Conservation (phyloP, 1,140 invertebrate genomes). For the Myzus persicae region DNA sequence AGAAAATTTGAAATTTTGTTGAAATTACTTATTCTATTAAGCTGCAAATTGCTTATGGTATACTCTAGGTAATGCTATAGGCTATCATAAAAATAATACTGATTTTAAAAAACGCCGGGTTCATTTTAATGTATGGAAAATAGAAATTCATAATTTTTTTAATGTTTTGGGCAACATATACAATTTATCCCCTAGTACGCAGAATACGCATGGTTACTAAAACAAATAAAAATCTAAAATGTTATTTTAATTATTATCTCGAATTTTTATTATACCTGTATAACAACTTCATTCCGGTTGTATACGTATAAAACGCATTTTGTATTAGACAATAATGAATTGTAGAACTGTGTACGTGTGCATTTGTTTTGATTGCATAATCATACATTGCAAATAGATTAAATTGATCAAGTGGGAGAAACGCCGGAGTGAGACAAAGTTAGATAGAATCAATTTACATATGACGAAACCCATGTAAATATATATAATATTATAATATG, state of each 20-base stretch:
- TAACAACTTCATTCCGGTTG: background rate
- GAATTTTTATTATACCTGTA: background rate
- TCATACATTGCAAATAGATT: constrained; percentile 20
- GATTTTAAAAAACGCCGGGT: background rate
- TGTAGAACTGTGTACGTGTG: background rate
- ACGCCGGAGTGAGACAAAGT: background rate
- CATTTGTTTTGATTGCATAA: constrained; percentile 42
- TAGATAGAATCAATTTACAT: constrained; percentile 25
- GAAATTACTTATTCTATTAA: background rate
- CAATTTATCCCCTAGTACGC: background rate
- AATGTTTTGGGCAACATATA: background rate
- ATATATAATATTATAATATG: background rate
- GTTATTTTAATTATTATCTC: background rate
- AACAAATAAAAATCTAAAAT: constrained; percentile 1
- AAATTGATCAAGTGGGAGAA: background rate
- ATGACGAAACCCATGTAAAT: background rate
- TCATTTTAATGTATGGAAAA: background rate
- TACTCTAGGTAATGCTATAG: too few species aligned
- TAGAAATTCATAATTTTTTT: background rate
- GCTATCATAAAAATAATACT: background rate
- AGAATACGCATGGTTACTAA: background rate
- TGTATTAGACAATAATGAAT: constrained; percentile 25
- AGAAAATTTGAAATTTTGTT: background rate
- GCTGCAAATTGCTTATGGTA: too few species aligned
- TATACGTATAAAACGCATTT: background rate